Conservation (phyloP, 1,140 invertebrate genomes). For the Brachionus angularis region DNA sequence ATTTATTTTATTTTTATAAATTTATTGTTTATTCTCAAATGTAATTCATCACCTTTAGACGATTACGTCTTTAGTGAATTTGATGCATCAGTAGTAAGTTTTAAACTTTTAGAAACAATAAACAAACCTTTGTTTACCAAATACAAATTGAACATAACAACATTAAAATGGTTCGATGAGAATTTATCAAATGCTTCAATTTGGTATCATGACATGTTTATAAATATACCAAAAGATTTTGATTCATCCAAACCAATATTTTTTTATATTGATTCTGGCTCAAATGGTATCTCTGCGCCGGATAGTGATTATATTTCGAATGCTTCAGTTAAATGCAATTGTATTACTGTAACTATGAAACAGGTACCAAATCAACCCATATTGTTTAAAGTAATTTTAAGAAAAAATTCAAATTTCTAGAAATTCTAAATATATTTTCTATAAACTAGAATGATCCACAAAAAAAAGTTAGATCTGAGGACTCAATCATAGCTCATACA, state of each 20-base stretch:
- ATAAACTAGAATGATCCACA: not conserved
- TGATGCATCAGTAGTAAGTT: not conserved
- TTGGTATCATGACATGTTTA: not conserved
- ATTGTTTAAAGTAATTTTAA: not conserved
- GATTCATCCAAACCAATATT: not conserved
- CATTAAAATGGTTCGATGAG: slow-evolving; percentile 5
- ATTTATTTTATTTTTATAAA: not conserved
- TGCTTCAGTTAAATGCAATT: not conserved
- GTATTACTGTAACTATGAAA: not conserved
- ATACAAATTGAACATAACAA: not conserved
- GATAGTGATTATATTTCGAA: not conserved
- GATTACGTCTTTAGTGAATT: not conserved
- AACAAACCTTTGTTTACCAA: not conserved
- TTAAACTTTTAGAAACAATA: not conserved
- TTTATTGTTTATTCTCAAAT: too few relatives aligned
- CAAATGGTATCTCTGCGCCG: not conserved
- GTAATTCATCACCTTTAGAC: not conserved
- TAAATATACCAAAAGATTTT: not conserved
- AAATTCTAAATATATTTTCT: too few relatives aligned
- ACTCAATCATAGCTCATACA: not conserved
- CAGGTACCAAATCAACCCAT: slow-evolving; percentile 3
- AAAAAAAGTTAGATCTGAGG: not conserved
- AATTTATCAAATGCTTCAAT: not conserved
- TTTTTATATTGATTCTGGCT: not conserved
- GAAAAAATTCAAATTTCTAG: not conserved